Conservation (phyloP, 2,113 vertebrate genomes). For the Gasterosteus nipponicus region DNA sequence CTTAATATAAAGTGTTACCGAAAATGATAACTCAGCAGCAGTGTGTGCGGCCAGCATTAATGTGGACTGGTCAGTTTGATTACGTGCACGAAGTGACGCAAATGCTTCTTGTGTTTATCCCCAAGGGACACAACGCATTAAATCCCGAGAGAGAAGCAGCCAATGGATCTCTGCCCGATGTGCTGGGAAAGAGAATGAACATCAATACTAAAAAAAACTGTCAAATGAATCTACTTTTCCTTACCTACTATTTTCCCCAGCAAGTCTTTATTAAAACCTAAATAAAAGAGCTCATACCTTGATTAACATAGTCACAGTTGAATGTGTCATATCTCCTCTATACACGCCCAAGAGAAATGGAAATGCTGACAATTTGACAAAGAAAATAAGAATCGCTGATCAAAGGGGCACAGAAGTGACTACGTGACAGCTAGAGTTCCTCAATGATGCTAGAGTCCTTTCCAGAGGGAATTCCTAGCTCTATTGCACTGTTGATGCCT, state of each 20-base stretch:
- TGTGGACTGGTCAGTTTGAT: conserved; percentile 45
- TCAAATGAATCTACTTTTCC: neutral
- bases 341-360: conserved; percentile 16
- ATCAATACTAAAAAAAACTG: neutral
- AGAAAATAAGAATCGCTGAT: conserved; percentile 11
- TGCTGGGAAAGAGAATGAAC: conserved; percentile 6
- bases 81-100: conserved; percentile 31
- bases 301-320: conserved; percentile 10
- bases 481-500: conserved; percentile 41
- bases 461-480: conserved; percentile 43
- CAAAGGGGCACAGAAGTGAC: conserved; percentile 25
- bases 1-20: too few relatives aligned
- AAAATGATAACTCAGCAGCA: too few relatives aligned
- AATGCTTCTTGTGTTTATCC: conserved; percentile 46
- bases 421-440: conserved; percentile 41
- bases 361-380: conserved; percentile 13
- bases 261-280: conserved; percentile 14
- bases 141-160: conserved; percentile 32
- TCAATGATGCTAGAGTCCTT: conserved; percentile 17
- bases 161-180: conserved; percentile 14
- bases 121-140: conserved; percentile 32
- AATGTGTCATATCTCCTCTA: conserved; percentile 16
- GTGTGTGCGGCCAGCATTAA: neutral
- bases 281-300: conserved; percentile 8
- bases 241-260: neutral